A percentile compares a stretch with the other conserved stretches of the same genome.
Conservation (phyloP, 2,797 vertebrate genomes). For the Clarias pachynema region DNA sequence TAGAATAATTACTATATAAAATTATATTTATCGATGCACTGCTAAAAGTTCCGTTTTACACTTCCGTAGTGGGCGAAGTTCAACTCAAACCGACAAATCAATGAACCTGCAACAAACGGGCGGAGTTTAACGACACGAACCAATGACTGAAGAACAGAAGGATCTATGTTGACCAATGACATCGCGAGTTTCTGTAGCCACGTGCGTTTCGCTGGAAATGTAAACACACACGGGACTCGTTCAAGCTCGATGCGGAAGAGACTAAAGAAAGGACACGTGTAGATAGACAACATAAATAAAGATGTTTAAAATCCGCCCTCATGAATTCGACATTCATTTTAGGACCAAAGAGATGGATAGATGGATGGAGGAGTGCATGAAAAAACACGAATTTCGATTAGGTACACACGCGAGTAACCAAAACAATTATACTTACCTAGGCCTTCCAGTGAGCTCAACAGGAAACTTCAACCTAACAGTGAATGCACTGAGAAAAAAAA, state of each 20-base stretch:
- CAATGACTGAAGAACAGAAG: not conserved
- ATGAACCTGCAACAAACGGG: not conserved
- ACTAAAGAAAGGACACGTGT: too few species aligned
- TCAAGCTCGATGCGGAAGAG: not conserved
- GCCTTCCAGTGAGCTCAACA: too few species aligned
- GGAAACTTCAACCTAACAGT: too few species aligned
- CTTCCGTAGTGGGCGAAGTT: not conserved
- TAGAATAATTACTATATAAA: too few species aligned
- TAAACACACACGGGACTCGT: conserved; percentile 29
- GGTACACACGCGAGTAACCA: too few species aligned
- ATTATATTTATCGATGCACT: not conserved
- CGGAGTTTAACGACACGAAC: not conserved
- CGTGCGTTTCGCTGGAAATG: conserved; percentile 29
- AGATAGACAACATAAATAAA: not conserved
- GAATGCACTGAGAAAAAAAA: too few species aligned
- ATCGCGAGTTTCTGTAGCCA: not conserved
- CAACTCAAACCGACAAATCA: not conserved
- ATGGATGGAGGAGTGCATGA: too few species aligned
- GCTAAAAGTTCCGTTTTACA: not conserved
- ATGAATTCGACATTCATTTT: not conserved
- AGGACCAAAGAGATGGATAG: not conserved
- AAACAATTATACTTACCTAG: too few species aligned
- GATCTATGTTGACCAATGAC: conserved; percentile 10
- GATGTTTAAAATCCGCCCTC: not conserved
- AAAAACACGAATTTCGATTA: not conserved